A percentile compares a stretch with the other conserved stretches of the same genome.
Evolutionary conservation across 2,113 vertebrate genomes (phyloP).

Genomic region (Ancistrus triradiatus): DNA sequence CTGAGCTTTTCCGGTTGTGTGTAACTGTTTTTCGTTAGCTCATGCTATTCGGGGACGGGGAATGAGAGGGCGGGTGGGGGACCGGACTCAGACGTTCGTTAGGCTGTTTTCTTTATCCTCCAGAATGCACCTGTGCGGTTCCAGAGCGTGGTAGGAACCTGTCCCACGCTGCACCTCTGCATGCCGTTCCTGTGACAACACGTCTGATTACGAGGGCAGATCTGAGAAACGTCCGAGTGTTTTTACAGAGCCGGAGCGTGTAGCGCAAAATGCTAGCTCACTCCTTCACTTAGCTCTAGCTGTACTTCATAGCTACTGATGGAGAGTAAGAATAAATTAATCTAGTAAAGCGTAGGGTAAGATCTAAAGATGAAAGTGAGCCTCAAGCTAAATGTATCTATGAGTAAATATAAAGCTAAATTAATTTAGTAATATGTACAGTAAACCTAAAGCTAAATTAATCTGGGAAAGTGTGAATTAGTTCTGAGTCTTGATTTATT

Average conservation of each 20-base stretch:
- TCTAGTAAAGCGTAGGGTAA: no score
- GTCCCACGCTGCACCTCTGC: slow-evolving; percentile 61
- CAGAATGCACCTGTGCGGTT: slow-evolving; percentile 62
- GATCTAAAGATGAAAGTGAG: no score
- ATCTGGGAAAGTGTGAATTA: no score
- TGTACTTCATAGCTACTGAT: no score
- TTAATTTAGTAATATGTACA: no score
- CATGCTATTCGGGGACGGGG: background rate
- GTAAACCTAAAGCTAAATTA: no score
- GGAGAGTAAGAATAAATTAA: no score
- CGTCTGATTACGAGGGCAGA: slow-evolving; percentile 60
- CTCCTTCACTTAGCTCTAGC: no score
- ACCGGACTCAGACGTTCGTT: background rate
- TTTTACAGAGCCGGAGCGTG: background rate
- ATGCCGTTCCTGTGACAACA: slow-evolving; percentile 69
- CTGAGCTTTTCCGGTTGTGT: slow-evolving; percentile 23
- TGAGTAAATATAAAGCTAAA: no score
- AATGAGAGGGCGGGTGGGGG: slow-evolving; percentile 8
- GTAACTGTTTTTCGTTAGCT: background rate
- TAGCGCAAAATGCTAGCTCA: no score
- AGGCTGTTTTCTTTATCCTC: slow-evolving; percentile 6
- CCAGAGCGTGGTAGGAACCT: slow-evolving; percentile 49
- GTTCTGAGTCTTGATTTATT: no score
- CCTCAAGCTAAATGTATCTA: no score
- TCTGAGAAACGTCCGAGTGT: background rate